A percentile compares a stretch with the other conserved stretches of the same genome.
phyloP scores from a whole-genome alignment of 2,888 invertebrate genomes.

The Trichopria drosophilae region DNA sequence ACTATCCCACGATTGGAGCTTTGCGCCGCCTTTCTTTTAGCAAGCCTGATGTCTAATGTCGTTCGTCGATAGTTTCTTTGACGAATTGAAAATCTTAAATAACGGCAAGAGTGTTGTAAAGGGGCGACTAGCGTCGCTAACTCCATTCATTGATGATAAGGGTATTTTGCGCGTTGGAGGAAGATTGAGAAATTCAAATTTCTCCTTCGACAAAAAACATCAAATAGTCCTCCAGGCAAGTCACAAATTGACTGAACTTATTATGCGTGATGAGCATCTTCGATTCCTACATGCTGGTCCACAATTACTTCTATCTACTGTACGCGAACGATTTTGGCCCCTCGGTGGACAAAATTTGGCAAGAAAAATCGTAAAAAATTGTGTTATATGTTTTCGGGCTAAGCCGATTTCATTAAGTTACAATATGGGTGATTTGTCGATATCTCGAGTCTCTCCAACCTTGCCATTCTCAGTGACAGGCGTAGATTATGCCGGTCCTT shows the following conservation, averaged over 20 bases:
- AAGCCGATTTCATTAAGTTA: neutral
- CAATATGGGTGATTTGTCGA: slow-evolving; percentile 19
- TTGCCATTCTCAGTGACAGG: slow-evolving; percentile 16
- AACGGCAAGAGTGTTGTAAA: no score
- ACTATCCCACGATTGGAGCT: no score
- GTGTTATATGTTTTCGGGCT: slow-evolving; percentile 8
- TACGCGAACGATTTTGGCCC: slow-evolving; percentile 14
- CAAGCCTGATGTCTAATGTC: no score
- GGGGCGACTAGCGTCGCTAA: no score
- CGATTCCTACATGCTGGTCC: slow-evolving; percentile 10
- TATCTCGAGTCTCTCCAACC: slow-evolving; percentile 4
- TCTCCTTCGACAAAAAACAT: slow-evolving; percentile 6
- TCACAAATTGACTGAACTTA: slow-evolving; percentile 11
- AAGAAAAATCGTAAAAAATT: neutral
- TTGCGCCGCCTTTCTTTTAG: no score
- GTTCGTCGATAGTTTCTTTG: no score
- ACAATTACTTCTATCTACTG: neutral
- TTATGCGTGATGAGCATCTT: slow-evolving; percentile 9
- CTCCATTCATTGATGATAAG: no score
- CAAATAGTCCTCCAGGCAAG: slow-evolving; percentile 9
- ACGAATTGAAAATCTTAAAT: no score
- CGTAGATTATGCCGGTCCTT: slow-evolving; percentile 5
- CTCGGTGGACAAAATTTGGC: slow-evolving; percentile 3
- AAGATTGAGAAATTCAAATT: slow-evolving; percentile 1
- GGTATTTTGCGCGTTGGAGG: no score